These are phyloP conservation scores for Spodoptera exigua DNA, from an alignment of 2,888 invertebrate genomes.

Conservation along the genomic window DNA sequence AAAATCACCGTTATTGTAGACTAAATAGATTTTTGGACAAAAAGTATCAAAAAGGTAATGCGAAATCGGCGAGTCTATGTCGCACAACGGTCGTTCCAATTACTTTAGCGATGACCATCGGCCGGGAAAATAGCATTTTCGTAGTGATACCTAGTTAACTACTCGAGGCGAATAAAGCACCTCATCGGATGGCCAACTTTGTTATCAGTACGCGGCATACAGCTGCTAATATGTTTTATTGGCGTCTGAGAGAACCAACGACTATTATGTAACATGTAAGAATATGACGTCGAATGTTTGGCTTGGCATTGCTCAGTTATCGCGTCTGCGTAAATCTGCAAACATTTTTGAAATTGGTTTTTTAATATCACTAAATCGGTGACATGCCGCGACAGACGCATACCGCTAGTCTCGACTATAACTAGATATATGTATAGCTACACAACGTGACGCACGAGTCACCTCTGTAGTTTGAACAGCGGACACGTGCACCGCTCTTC, in stretches of 20 bases:
- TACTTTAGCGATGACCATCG: constrained; percentile 67
- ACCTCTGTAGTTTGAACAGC: constrained; percentile 64
- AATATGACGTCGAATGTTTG: constrained; percentile 39
- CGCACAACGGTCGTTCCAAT: constrained; percentile 85
- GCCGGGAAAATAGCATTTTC: constrained; percentile 55
- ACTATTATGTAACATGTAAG: constrained; percentile 42
- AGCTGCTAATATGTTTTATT: constrained; percentile 40
- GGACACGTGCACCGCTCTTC: constrained; percentile 70
- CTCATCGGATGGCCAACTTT: constrained; percentile 16
- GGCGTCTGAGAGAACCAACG: constrained; percentile 34
- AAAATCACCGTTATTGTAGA: constrained; percentile 83
- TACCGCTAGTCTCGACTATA: constrained; percentile 38
- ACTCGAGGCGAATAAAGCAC: constrained; percentile 34
- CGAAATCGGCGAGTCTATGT: constrained; percentile 77
- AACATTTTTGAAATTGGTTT: constrained; percentile 39
- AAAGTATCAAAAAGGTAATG: constrained; percentile 84
- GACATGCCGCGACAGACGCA: constrained; percentile 57
- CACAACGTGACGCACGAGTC: constrained; percentile 69
- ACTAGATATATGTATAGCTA: constrained; percentile 33
- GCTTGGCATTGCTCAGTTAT: constrained; percentile 43
- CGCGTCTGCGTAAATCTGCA: constrained; percentile 43
- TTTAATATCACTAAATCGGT: constrained; percentile 55
- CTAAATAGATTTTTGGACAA: constrained; percentile 85
- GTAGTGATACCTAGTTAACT: constrained; percentile 35
- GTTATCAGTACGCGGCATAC: constrained; percentile 38